Evolutionary conservation across 2,888 invertebrate genomes (phyloP).

Genomic region (Drepanosiphum platanoidis): DNA sequence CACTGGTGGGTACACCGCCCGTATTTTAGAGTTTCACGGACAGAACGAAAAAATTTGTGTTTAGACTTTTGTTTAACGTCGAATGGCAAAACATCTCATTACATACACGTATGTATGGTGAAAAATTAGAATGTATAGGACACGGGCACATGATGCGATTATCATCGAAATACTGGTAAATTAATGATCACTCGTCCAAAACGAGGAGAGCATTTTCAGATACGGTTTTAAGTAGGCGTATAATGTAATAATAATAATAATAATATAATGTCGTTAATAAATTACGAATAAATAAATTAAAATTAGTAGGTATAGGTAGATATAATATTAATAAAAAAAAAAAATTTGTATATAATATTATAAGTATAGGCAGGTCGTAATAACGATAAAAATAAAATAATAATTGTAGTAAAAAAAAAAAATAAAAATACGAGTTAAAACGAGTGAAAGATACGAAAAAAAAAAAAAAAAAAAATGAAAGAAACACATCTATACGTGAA

Average conservation of each 20-base stretch:
- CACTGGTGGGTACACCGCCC: not conserved
- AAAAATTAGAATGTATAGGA: not conserved
- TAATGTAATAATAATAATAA: too few species aligned
- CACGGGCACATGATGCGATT: not conserved
- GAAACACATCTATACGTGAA: too few species aligned
- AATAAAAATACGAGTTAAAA: too few species aligned
- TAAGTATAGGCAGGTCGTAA: not conserved
- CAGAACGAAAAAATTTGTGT: not conserved
- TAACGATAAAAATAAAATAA: not conserved
- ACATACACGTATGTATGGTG: not conserved
- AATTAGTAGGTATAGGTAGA: slow-evolving; percentile 21
- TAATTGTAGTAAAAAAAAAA: not conserved
- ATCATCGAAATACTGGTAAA: not conserved
- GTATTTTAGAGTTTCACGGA: not conserved
- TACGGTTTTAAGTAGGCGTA: slow-evolving; percentile 2
- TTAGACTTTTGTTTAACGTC: not conserved
- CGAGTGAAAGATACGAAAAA: not conserved
- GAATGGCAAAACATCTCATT: not conserved
- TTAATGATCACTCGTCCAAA: not conserved
- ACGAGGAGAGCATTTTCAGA: not conserved
- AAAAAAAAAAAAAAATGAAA: too few species aligned
- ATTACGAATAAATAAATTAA: slow-evolving; percentile 18
- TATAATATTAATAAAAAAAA: not conserved
- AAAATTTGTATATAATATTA: not conserved
- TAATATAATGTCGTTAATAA: slow-evolving; percentile 7